Conservation (phyloP, 2,113 vertebrate genomes). For the Tor tambroides region DNA sequence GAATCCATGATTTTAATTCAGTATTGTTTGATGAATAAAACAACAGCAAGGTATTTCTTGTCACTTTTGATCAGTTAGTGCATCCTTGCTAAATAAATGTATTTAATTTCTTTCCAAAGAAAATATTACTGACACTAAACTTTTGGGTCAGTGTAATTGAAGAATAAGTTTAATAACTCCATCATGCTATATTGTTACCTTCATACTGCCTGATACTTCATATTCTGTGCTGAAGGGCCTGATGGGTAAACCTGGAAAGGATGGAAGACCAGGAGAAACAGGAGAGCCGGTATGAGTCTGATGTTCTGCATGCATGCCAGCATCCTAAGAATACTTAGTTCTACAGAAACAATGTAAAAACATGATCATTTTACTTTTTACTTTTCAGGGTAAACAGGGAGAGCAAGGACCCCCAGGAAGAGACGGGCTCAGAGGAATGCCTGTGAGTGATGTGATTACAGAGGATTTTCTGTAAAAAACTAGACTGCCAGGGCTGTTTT, state of each 20-base stretch:
- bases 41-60: background rate
- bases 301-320: background rate
- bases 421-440: slow-evolving; percentile 85
- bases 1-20: background rate
- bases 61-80: background rate
- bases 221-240: slow-evolving; percentile 76
- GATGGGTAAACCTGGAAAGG: slow-evolving; percentile 88
- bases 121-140: background rate
- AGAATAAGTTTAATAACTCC: background rate
- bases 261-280: slow-evolving; percentile 84
- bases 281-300: slow-evolving; percentile 84
- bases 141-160: background rate
- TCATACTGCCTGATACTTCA: background rate
- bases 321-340: background rate
- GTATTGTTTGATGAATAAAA: background rate
- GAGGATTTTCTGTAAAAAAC: background rate
- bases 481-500: background rate
- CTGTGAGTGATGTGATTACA: slow-evolving; percentile 76
- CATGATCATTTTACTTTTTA: background rate
- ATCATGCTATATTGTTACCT: background rate
- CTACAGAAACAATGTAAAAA: background rate
- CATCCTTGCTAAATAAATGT: background rate
- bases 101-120: background rate
- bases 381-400: slow-evolving; percentile 86
- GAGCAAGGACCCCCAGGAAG: slow-evolving; percentile 85